A percentile compares a stretch with the other conserved stretches of the same genome.
Evolutionary conservation across 2,797 vertebrate species (phyloP).

Genomic region (Gymnopithys bicolor): DNA sequence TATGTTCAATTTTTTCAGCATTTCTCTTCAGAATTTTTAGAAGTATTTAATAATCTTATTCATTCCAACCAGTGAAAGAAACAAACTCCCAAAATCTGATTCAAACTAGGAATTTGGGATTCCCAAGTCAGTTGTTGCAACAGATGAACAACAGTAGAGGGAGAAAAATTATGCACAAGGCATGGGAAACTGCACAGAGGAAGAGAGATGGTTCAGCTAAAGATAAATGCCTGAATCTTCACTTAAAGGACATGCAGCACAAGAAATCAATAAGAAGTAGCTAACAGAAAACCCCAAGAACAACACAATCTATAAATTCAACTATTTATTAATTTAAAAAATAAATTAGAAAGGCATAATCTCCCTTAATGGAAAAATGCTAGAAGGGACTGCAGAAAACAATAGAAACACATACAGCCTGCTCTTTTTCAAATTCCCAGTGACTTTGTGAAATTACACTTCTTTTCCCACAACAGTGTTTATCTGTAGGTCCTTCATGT

Average conservation of each 20-base stretch:
- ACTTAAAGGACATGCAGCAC: background rate
- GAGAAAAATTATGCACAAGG: background rate
- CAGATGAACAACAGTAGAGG: background rate
- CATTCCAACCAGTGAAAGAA: background rate
- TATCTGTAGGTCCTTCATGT: background rate
- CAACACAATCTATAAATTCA: background rate
- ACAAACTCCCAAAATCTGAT: fast-evolving
- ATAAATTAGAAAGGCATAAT: too few relatives aligned
- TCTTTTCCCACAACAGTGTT: background rate
- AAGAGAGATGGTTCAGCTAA: background rate
- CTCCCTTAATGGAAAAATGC: fast-evolving
- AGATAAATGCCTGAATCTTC: background rate
- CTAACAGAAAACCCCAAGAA: background rate
- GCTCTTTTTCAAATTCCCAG: background rate
- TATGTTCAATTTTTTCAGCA: background rate
- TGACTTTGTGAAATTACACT: background rate
- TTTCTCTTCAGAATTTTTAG: background rate
- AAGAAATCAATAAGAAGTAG: background rate
- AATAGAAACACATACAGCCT: background rate
- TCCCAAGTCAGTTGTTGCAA: background rate
- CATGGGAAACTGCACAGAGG: background rate
- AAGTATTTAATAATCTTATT: background rate
- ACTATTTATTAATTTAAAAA: background rate
- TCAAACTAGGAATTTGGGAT: background rate
- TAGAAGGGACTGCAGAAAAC: background rate